phyloP scores from a whole-genome alignment of 2,113 vertebrate species.

The Rhipidura dahli region DNA sequence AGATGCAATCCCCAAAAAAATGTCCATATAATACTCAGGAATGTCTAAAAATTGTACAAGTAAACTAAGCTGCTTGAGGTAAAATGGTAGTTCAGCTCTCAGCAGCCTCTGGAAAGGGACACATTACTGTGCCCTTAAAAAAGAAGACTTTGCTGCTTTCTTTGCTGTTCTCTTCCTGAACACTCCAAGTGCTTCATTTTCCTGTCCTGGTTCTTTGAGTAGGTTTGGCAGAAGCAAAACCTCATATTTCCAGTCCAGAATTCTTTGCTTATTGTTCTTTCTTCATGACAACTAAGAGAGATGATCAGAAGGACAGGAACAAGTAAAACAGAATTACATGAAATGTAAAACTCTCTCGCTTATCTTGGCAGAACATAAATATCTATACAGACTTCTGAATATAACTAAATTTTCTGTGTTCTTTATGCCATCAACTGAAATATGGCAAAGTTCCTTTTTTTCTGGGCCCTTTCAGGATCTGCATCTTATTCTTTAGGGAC shows the following conservation, averaged over 20 bases:
- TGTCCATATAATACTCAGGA: background rate
- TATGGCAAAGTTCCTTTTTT: background rate
- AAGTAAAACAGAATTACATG: background rate
- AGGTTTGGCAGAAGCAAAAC: background rate
- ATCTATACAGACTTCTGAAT: background rate
- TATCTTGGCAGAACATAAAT: background rate
- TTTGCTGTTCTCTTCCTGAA: background rate
- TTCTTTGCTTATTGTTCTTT: background rate
- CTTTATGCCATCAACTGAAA: background rate
- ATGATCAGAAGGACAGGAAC: background rate
- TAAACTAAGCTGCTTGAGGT: background rate
- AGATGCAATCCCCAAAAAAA: background rate
- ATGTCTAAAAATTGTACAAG: background rate
- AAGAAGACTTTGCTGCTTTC: background rate
- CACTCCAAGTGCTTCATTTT: background rate
- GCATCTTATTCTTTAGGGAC: background rate
- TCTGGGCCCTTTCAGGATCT: background rate
- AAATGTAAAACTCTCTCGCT: background rate
- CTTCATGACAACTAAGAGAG: background rate
- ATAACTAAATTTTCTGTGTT: background rate
- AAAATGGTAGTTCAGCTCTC: background rate
- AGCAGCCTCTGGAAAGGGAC: background rate
- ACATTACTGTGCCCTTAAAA: background rate
- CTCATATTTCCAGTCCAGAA: background rate
- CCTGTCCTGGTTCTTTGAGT: background rate